These are phyloP conservation scores for Scaptomyza reducta DNA, from an alignment of 2,888 invertebrate species.

Conservation along the genomic window DNA sequence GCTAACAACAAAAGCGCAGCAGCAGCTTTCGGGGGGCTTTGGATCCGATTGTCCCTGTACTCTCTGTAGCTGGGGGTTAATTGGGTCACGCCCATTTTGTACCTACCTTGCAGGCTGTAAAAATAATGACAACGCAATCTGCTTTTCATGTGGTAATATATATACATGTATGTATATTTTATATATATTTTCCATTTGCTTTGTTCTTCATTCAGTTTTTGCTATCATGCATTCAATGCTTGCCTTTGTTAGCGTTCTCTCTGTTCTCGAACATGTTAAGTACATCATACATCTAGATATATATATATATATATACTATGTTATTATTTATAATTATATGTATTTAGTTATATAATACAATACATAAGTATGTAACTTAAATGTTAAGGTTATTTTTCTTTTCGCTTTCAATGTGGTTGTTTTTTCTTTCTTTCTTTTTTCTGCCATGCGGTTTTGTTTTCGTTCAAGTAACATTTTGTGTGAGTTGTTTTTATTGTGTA, in stretches of 20 bases:
- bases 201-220: slow-evolving; percentile 66
- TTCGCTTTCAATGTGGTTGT: slow-evolving; percentile 5
- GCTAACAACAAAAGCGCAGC: slow-evolving; percentile 61
- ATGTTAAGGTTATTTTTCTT: slow-evolving; percentile 49
- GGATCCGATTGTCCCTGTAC: slow-evolving; percentile 43
- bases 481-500: slow-evolving; percentile 35
- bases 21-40: slow-evolving; percentile 41
- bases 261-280: slow-evolving; percentile 56
- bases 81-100: slow-evolving; percentile 62
- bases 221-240: slow-evolving; percentile 70
- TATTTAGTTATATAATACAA: slow-evolving; percentile 61
- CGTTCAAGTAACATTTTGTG: slow-evolving; percentile 58
- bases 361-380: slow-evolving; percentile 67
- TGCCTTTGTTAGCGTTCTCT: slow-evolving; percentile 56
- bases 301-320: slow-evolving; percentile 42
- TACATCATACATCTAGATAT: slow-evolving; percentile 66
- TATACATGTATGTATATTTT: slow-evolving; percentile 34
- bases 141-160: slow-evolving; percentile 44
- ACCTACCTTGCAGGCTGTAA: slow-evolving; percentile 52
- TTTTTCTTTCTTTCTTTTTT: slow-evolving; percentile 18
- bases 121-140: slow-evolving; percentile 63
- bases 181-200: slow-evolving; percentile 67
- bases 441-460: slow-evolving; percentile 25
- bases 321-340: slow-evolving; percentile 41
- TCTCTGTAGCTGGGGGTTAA: slow-evolving; percentile 30